Base-by-base conservation (phyloP, 1,140 invertebrate genomes). In the Neocloeon triangulifer region DNA sequence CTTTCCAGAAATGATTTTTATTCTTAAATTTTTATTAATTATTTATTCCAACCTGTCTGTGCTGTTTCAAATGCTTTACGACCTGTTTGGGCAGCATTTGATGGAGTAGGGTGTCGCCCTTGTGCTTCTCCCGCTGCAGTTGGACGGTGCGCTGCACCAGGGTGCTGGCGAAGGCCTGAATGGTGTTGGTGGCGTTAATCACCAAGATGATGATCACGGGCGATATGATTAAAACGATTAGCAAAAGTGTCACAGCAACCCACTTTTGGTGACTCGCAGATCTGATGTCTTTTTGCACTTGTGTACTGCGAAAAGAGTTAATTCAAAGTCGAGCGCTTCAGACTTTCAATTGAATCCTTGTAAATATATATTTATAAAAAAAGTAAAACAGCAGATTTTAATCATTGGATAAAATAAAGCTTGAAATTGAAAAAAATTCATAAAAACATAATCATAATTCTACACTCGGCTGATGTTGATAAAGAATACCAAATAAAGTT, bases 151-250 rank as follows among this genome's bases (percentile, higher is more conserved):
- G 46, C 9, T 25, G 16, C 21, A 40, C 36, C 10, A 52, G 34
- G 2, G 40, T 43, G 13, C 38, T 41, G 6, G 50, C 39, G 21
- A 42, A 44, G 10, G 37, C 21, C 52, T 64, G 56, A 34, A 64
- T 59, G 3, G 59, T 64, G 10, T 46, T 40, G 0, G 61, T 56
- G 1, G 56, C 54, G 33, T 62, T 57, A 19, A 48, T 39, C 2
- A 66, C 47, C 2, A 66, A 43, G 15, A 58, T 36, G 6, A 65
- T 51, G 16, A 65, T 54, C 9, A 61, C 40, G 0, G 62, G 62
- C 1, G 58, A 56, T 5, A 60, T 54, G 9, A 56, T 32, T 4
- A 64, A 39, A 4, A 64, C 58, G 1, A 60, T 20, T 1, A 47
- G 40, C 0, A 64, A 43, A 4, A 64, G 41, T 0, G 40, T 43